Evolutionary conservation across 2,113 vertebrate genomes (phyloP).

Genomic region (Cottus gobio): DNA sequence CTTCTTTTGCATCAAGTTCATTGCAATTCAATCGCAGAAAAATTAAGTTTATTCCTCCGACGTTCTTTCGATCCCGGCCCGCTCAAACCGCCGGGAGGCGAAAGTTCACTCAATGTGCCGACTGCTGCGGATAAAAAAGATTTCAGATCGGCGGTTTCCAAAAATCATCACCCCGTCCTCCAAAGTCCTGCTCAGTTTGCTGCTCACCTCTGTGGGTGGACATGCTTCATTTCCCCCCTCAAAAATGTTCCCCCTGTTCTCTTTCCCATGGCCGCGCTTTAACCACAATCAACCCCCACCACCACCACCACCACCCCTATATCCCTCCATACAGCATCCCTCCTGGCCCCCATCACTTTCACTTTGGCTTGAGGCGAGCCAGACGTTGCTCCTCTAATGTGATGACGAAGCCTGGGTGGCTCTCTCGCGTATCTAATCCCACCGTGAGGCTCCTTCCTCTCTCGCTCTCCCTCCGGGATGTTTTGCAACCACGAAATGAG

Average conservation of each 20-base stretch:
- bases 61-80: no score
- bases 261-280: slow-evolving; percentile 50
- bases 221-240: slow-evolving; percentile 24
- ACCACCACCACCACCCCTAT: not conserved
- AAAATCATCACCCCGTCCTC: slow-evolving; percentile 50
- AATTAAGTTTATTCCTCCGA: no score
- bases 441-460: slow-evolving; percentile 27
- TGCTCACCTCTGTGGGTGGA: slow-evolving; percentile 50
- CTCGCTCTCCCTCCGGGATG: slow-evolving; percentile 28
- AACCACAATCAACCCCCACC: slow-evolving; percentile 50
- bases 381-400: slow-evolving; percentile 69
- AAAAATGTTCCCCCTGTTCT: slow-evolving; percentile 45
- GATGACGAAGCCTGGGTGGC: slow-evolving; percentile 74
- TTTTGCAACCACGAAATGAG: slow-evolving; percentile 63
- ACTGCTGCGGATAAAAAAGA: slow-evolving; percentile 2
- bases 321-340: slow-evolving; percentile 16
- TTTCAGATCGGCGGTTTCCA: slow-evolving; percentile 55
- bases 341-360: slow-evolving; percentile 67
- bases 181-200: slow-evolving; percentile 52
- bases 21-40: no score
- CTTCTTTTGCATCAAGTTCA: not conserved
- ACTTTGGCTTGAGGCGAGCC: slow-evolving; percentile 73
- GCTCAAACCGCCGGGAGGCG: no score
- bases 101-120: not conserved
- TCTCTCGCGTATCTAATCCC: slow-evolving; percentile 51